phyloP scores from a whole-genome alignment of 1,140 invertebrate genomes.

The Drosophila takahashii region DNA sequence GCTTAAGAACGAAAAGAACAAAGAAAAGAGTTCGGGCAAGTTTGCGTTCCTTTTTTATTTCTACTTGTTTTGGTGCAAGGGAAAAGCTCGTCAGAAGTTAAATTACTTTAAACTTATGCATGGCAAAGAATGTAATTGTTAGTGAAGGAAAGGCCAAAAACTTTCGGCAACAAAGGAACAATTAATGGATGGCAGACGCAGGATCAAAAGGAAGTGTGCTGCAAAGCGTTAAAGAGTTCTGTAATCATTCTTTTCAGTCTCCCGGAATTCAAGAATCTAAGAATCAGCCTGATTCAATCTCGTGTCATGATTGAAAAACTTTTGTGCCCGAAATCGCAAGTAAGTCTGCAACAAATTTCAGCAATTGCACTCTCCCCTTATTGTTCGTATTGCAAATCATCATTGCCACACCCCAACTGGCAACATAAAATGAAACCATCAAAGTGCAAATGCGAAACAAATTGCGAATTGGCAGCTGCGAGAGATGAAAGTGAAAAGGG shows the following conservation, averaged over 20 bases:
- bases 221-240: slow-evolving; percentile 1
- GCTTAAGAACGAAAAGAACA: slow-evolving; percentile 29
- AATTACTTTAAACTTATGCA: slow-evolving; percentile 76
- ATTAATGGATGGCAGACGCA: slow-evolving; percentile 20
- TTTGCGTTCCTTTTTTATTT: slow-evolving; percentile 31
- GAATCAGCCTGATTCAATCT: slow-evolving; percentile 29
- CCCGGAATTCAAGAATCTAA: background rate
- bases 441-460: slow-evolving; percentile 80
- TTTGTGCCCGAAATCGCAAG: slow-evolving; percentile 17
- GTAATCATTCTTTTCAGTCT: slow-evolving; percentile 4
- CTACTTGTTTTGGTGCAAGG: slow-evolving; percentile 37
- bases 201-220: slow-evolving; percentile 4
- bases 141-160: slow-evolving; percentile 46
- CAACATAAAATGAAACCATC: slow-evolving; percentile 73
- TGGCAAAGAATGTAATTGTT: slow-evolving; percentile 49
- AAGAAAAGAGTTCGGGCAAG: slow-evolving; percentile 41
- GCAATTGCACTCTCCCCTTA: slow-evolving; percentile 12
- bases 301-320: slow-evolving; percentile 32
- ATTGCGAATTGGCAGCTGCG: slow-evolving; percentile 59
- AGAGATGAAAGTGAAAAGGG: slow-evolving; percentile 26
- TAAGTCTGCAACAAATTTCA: slow-evolving; percentile 28
- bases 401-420: slow-evolving; percentile 20
- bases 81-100: slow-evolving; percentile 65
- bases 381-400: slow-evolving; percentile 44
- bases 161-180: slow-evolving; percentile 49